Evolutionary conservation across 2,113 vertebrate species (phyloP).

Genomic region (Strix uralensis): DNA sequence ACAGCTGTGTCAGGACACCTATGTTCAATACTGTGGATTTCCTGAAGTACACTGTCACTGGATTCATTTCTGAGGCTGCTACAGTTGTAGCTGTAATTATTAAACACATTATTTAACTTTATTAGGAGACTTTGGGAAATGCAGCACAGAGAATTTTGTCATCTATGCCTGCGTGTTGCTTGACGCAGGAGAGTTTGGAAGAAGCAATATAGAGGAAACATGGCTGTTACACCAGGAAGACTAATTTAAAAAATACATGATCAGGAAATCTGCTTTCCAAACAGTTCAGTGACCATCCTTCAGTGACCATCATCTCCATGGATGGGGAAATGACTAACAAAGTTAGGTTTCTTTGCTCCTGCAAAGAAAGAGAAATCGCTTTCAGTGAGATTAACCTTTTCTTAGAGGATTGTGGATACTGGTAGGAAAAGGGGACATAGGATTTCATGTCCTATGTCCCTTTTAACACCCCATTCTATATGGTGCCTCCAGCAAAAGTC

Average conservation of each 20-base stretch:
- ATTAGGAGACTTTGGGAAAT: neutral
- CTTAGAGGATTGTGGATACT: neutral
- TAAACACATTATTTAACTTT: neutral
- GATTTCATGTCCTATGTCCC: neutral
- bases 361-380: neutral
- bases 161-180: neutral
- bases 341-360: neutral
- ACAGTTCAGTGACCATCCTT: neutral
- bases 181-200: neutral
- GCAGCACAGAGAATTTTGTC: neutral
- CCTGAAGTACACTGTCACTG: neutral
- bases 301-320: neutral
- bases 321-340: neutral
- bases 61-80: too few relatives aligned
- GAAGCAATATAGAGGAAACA: neutral
- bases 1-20: neutral
- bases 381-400: neutral
- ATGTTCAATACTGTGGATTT: neutral
- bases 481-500: neutral
- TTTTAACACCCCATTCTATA: neutral
- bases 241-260: neutral
- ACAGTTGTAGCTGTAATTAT: neutral
- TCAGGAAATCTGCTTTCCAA: neutral
- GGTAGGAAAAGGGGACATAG: neutral
- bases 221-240: neutral